Conservation (phyloP, 2,888 invertebrate genomes). For the Mystacides longicornis region DNA sequence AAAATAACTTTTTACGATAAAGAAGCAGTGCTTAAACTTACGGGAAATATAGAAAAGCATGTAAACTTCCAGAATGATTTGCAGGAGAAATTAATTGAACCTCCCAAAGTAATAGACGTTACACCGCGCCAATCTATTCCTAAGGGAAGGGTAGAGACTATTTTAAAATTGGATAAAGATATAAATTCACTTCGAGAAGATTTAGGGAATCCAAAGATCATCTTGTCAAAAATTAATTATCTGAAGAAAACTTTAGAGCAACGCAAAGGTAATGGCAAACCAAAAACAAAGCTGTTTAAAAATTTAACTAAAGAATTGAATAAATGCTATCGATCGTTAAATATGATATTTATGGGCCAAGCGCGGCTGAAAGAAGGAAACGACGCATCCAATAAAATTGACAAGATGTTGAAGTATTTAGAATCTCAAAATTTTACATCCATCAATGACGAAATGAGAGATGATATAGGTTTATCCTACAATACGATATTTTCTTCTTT, state of each 20-base stretch:
- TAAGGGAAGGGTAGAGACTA: conserved; percentile 34
- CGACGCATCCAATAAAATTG: conserved; percentile 40
- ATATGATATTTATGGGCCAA: conserved; percentile 54
- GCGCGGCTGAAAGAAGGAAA: conserved; percentile 49
- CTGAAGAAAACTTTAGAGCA: not conserved
- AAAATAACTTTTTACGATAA: not conserved
- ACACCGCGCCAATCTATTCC: conserved; percentile 30
- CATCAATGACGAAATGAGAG: conserved; percentile 38
- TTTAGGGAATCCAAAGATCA: conserved; percentile 42
- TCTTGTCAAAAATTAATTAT: not conserved
- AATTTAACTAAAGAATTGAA: conserved; percentile 37
- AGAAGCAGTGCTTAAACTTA: conserved; percentile 1
- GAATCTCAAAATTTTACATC: conserved; percentile 33
- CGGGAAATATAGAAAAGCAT: conserved; percentile 9
- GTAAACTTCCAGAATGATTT: conserved; percentile 14
- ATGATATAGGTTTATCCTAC: conserved; percentile 47
- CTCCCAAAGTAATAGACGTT: not conserved
- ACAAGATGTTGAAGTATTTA: conserved; percentile 35
- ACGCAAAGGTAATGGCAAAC: not conserved
- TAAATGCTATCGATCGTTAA: conserved; percentile 42
- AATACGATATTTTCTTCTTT: conserved; percentile 45
- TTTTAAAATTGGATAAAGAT: conserved; percentile 35
- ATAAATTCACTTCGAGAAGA: conserved; percentile 39
- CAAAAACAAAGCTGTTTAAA: not conserved
- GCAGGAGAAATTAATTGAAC: conserved; percentile 11